Percentiles rank a stretch among this genome's conserved stretches.
These are phyloP conservation scores for Barypeithes pellucidus DNA, from an alignment of 2,888 invertebrate genomes.

Conservation along the genomic window DNA sequence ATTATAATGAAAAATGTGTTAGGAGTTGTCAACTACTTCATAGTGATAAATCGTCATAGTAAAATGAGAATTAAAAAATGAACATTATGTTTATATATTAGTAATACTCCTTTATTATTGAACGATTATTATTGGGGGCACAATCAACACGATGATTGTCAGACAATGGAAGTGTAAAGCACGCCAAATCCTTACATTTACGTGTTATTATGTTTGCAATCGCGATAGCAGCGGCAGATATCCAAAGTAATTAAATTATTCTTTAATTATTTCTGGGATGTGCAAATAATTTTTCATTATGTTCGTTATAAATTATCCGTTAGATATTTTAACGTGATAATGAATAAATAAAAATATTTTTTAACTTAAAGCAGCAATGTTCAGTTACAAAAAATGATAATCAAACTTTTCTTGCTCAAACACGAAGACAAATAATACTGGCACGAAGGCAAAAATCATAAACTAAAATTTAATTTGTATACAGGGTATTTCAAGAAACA, in stretches of 20 bases:
- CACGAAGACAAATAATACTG: too few species aligned
- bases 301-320: conserved; percentile 1
- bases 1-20: too few species aligned
- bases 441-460: too few species aligned
- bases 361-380: too few species aligned
- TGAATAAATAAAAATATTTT: too few species aligned
- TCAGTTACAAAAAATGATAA: too few species aligned
- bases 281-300: conserved; percentile 13
- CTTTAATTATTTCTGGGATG: neutral
- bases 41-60: too few species aligned
- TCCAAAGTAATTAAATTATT: conserved; percentile 22
- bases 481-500: too few species aligned
- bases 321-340: neutral
- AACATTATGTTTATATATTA: neutral
- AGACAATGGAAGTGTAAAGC: conserved; percentile 8
- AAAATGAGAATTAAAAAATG: too few species aligned
- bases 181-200: neutral
- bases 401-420: too few species aligned
- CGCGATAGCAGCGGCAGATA: neutral
- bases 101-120: neutral
- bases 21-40: too few species aligned
- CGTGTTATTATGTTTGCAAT: conserved; percentile 12
- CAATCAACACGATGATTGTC: neutral
- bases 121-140: neutral
- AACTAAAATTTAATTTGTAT: too few species aligned